A percentile compares a stretch with the other conserved stretches of the same genome.
phyloP scores from a whole-genome alignment of 2,888 invertebrate genomes.

The Acleris literana region DNA sequence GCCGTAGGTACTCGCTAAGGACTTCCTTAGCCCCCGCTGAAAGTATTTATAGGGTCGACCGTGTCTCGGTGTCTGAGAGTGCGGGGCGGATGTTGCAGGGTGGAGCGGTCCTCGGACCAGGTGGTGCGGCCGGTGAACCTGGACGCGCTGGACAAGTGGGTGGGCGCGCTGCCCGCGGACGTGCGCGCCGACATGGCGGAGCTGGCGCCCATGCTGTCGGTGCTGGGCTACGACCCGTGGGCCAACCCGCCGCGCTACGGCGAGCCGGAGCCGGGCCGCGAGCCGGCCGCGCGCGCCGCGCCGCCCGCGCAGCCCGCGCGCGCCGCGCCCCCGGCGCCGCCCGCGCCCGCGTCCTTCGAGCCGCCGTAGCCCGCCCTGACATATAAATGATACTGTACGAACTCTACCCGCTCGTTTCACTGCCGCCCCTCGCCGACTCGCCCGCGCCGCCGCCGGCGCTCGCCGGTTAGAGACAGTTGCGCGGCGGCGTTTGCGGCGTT shows the following conservation, averaged over 20 bases:
- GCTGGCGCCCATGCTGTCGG: conserved; percentile 96
- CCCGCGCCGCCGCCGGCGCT: too few species aligned
- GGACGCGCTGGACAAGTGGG: conserved; percentile 97
- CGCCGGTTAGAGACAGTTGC: too few species aligned
- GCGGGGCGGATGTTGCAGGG: conserved; percentile 83
- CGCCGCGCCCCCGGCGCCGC: conserved; percentile 16
- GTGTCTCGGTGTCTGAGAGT: neutral
- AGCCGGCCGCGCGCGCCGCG: conserved; percentile 83
- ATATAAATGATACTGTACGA: too few species aligned
- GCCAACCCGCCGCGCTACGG: conserved; percentile 98
- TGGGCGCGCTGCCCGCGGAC: conserved; percentile 94
- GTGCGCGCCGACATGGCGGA: conserved; percentile 96
- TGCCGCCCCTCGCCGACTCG: too few species aligned
- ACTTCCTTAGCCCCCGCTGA: too few species aligned
- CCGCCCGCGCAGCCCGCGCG: conserved; percentile 28
- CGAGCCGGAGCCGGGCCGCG: conserved; percentile 72
- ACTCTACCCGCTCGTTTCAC: too few species aligned
- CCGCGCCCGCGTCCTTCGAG: conserved; percentile 1
- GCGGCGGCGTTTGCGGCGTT: neutral
- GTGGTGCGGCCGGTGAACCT: conserved; percentile 99
- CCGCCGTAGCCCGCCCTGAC: conserved; percentile 9
- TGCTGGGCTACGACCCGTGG: conserved; percentile 97
- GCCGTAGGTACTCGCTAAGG: too few species aligned
- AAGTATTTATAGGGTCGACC: too few species aligned
- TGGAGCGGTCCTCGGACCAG: conserved; percentile 98